phyloP scores from a whole-genome alignment of 2,888 invertebrate genomes.

The Caenorhabditis parvicauda region DNA sequence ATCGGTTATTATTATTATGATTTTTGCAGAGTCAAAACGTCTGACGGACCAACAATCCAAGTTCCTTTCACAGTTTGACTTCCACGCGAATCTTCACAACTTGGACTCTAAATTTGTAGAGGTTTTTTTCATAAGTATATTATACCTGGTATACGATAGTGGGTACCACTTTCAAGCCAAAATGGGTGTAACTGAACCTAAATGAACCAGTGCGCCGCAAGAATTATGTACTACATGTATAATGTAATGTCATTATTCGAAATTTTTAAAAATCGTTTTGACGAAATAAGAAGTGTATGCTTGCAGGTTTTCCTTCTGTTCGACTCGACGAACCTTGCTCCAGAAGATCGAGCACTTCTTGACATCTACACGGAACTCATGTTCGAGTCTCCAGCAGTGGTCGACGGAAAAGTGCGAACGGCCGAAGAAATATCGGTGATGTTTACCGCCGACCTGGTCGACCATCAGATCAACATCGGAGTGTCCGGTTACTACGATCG shows the following conservation, averaged over 20 bases:
- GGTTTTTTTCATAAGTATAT: constrained; percentile 19
- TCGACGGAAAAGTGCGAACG: constrained; percentile 39
- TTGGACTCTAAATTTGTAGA: constrained; percentile 48
- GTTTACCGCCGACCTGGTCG: constrained; percentile 65
- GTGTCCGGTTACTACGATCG: constrained; percentile 44
- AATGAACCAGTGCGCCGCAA: too few species aligned
- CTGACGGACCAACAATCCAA: constrained; percentile 14
- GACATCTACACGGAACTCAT: constrained; percentile 76
- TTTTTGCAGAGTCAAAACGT: constrained; percentile 1
- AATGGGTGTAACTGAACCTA: too few species aligned
- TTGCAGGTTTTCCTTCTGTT: constrained; percentile 37
- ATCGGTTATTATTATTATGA: too few species aligned
- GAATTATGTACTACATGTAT: too few species aligned
- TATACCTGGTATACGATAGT: too few species aligned
- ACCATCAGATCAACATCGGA: constrained; percentile 47
- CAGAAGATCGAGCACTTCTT: constrained; percentile 65
- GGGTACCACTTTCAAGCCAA: too few species aligned
- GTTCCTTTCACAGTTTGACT: constrained; percentile 39
- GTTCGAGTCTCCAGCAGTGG: constrained; percentile 72
- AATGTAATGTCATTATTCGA: too few species aligned
- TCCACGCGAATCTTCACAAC: constrained; percentile 47
- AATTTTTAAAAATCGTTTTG: too few species aligned
- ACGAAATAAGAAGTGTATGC: too few species aligned
- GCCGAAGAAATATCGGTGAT: constrained; percentile 76
- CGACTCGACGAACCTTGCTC: constrained; percentile 42